Evolutionary conservation across 2,888 invertebrate species (phyloP), one percentile per base, ranked within the genome.

Genomic region (Teleiodes luculella): DNA sequence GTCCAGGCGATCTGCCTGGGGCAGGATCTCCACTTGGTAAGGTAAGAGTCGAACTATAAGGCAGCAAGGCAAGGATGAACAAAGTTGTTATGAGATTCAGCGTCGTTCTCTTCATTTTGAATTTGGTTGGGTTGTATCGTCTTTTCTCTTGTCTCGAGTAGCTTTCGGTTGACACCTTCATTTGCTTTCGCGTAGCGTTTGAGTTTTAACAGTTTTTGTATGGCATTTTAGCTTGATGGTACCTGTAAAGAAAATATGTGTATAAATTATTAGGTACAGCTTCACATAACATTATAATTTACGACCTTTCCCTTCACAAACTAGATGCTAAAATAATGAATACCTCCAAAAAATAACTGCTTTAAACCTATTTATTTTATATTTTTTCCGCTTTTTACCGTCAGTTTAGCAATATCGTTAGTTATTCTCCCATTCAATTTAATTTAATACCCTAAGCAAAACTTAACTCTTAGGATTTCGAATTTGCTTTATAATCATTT

Each of bases 1-100:
- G 93, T 37, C 93, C 93, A 11, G 93, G 93, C 0, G 93, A 93
- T 36, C 93, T 83, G 6, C 93, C 93, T 0, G 93, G 93, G 0
- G 93, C 93, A 11, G 93, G 93, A 72, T 93, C 93, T 53, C 92
- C 92, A 64, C 86, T 91, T 13, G 91, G 90, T 43, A 87, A 65
- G 55, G 74, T 84, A 48, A 87, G 62, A 0, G 82, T 72, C 3
- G 83, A 85, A 59, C 79, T 83, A 70, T 84, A 86, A 75, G 89
- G 89, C 74, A 89, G 68, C 56, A 73, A 72, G 52, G 80, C 76
- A 55, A 88, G 62, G 49, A 86, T 80, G 57, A 80, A 66, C 51
- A 83, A 63, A 16, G 74, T 70, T 54, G 76, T 65, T 14, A 83
- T 59, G 30, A 76, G 57, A 45, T 68, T 72, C 33, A 70, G 61